Evolutionary conservation across 2,888 invertebrate genomes (phyloP).

Genomic region (Lithophane ornitopus): DNA sequence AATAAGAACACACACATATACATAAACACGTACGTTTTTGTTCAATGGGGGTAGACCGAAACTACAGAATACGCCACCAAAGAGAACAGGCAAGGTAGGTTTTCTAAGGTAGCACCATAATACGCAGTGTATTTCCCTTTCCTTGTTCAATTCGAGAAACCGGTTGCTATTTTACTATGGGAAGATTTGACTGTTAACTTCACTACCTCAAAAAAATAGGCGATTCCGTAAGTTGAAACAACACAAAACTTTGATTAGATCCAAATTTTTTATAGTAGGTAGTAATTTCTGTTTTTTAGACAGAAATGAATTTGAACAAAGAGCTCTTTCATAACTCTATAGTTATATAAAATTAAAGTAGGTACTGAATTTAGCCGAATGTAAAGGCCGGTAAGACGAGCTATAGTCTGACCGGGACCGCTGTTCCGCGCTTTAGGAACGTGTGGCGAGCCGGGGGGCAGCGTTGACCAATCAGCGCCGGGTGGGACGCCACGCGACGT

Average conservation of each 20-base stretch:
- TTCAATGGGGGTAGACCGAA: not conserved
- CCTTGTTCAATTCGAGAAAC: not conserved
- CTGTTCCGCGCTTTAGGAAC: no score
- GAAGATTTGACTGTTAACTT: not conserved
- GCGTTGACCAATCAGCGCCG: no score
- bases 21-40: not conserved
- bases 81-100: no score
- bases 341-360: not conserved
- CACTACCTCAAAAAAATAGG: not conserved
- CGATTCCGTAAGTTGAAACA: not conserved
- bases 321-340: not conserved
- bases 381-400: conserved; percentile 8
- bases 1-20: not conserved
- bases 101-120: no score
- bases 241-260: not conserved
- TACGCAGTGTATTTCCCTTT: not conserved
- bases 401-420: not conserved
- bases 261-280: not conserved
- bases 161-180: no score
- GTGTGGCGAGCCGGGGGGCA: no score
- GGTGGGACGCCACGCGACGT: no score
- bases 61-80: not conserved
- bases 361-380: conserved; percentile 28
- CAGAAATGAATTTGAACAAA: not conserved
- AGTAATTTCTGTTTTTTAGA: no score